Evolutionary conservation across 2,797 vertebrate genomes (phyloP).

Genomic region (Ctenopoma kingsleyae): DNA sequence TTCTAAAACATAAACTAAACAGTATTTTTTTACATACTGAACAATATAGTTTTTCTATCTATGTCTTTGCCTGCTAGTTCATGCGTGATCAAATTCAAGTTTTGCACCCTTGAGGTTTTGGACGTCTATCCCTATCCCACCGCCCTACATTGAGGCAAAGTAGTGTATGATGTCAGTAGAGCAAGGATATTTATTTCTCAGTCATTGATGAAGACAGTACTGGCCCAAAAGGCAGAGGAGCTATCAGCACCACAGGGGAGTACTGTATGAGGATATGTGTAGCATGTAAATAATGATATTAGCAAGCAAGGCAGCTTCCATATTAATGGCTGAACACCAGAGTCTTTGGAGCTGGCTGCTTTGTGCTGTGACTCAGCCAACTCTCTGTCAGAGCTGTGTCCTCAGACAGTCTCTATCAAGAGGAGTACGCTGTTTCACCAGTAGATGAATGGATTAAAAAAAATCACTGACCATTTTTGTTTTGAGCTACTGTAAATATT

Average conservation of each 20-base stretch:
- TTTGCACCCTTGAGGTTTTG: slow-evolving; percentile 29
- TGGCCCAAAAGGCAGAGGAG: slow-evolving; percentile 11
- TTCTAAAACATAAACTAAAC: too few species aligned
- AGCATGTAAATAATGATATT: slow-evolving; percentile 41
- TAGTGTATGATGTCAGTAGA: slow-evolving; percentile 10
- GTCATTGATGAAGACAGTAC: not conserved
- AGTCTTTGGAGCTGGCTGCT: slow-evolving; percentile 35
- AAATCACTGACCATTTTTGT: slow-evolving; percentile 27
- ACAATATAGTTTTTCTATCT: not conserved
- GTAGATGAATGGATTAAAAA: slow-evolving; percentile 15
- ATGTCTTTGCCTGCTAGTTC: not conserved
- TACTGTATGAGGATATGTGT: slow-evolving; percentile 22
- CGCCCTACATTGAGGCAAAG: slow-evolving; percentile 49
- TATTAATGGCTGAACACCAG: slow-evolving; percentile 41
- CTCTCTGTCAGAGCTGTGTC: slow-evolving; percentile 33
- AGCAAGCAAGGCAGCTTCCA: slow-evolving; percentile 33
- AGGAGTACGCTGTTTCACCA: slow-evolving; percentile 43
- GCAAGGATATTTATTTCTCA: slow-evolving; percentile 9
- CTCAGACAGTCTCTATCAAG: slow-evolving; percentile 31
- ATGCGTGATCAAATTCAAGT: slow-evolving; percentile 43
- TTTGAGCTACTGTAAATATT: slow-evolving; percentile 29
- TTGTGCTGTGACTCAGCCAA: slow-evolving; percentile 34
- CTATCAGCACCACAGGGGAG: slow-evolving; percentile 7
- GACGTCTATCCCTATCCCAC: slow-evolving; percentile 28
- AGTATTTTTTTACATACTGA: not conserved